A percentile compares a stretch with the other conserved stretches of the same genome.
These are phyloP conservation scores for Acanthosepion esculentum DNA, from an alignment of 2,888 invertebrate genomes.

Conservation along the genomic window DNA sequence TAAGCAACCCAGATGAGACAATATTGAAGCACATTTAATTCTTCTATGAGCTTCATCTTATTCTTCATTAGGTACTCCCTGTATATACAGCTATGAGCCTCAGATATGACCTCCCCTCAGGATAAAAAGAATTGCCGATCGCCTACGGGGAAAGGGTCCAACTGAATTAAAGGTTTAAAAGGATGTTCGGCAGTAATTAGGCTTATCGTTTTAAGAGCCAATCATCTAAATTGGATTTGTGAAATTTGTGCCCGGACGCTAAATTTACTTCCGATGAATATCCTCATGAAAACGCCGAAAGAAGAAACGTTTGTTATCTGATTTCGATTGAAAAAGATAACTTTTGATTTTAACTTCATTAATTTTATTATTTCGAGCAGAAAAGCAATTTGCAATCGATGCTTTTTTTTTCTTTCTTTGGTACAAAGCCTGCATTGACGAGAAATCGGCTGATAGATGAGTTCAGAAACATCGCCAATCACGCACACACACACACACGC, in stretches of 20 bases:
- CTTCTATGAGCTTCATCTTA: no score
- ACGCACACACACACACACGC: background rate
- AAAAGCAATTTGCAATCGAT: background rate
- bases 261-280: background rate
- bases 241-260: background rate
- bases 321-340: constrained; percentile 21
- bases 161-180: background rate
- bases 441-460: background rate
- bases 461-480: background rate
- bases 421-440: background rate
- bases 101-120: background rate
- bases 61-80: background rate
- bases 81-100: background rate
- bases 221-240: constrained; percentile 23
- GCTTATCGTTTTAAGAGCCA: constrained; percentile 1
- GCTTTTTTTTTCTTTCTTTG: background rate
- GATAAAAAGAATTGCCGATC: background rate
- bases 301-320: background rate
- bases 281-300: background rate
- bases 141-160: background rate
- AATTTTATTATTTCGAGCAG: background rate
- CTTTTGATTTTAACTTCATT: constrained; percentile 33
- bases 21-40: no score
- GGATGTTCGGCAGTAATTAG: background rate
- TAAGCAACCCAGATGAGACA: no score